Base-by-base conservation (phyloP, 1,140 invertebrate genomes). In the Zeugodacus cucurbitae region DNA sequence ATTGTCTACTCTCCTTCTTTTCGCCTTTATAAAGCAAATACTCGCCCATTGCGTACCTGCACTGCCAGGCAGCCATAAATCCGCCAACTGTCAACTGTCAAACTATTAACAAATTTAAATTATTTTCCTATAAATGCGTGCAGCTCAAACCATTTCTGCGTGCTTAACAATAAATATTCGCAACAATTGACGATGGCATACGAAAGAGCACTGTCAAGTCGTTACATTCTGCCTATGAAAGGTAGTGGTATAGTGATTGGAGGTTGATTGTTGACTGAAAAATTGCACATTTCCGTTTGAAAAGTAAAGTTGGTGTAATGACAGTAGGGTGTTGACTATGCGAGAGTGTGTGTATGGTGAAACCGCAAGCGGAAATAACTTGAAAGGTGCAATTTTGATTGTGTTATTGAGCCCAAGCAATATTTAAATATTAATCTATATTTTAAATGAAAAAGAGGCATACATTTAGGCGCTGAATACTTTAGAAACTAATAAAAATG, bases 31-130 rank as follows among this genome's bases (percentile, higher is more conserved):
- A n/a, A 8, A 26, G 22, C 32, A 54, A 86, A 59, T 57, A 32
- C 20, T 1, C 17, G 10, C 10, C 0, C 11, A n/a, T 58, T 86
- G 58, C 48, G 74, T 82, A 34, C 74, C 32, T 48, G 14, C 48
- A 86, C 85, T 26, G 57, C 4, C 57, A 59, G 22, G 85, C 57
- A 59, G 54, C 57, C n/a, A 59, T 86, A 86, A 86, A 86, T 86
- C 57, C 48, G 14, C 54, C 82, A 86, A 86, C 57, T 86, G 85
- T 86, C 85, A 86, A 86, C 85, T 86, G 85, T 86, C 85, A 86
- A 86, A 86, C 85, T 86, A 86, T 86, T 58, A 86, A 86, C 48
- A 86, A 86, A 59, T 86, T 86, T 86, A 86, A 86, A 86, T 86
- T 86, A 86, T 86, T 86, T 86, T 86, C 48, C 85, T 86, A 86